Evolutionary conservation across 1,140 invertebrate genomes (phyloP).

Genomic region (Rhagoletis zephyria): DNA sequence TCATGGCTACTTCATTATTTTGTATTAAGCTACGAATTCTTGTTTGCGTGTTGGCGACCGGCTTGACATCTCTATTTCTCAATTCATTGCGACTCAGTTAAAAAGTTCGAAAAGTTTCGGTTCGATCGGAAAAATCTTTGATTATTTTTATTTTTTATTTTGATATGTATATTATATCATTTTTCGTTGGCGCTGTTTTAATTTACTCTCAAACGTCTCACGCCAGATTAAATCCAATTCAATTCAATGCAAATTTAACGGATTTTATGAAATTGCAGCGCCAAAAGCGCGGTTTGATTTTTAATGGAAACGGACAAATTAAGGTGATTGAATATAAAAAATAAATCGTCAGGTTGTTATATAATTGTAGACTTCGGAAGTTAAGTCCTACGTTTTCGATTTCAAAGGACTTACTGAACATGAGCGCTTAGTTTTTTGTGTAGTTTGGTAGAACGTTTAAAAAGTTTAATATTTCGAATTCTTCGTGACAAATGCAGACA

Average conservation of each 20-base stretch:
- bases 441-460: no score
- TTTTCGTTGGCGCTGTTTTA: neutral
- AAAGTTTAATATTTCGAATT: no score
- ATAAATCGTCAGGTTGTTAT: neutral
- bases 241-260: neutral
- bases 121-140: neutral
- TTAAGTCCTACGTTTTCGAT: no score
- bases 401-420: no score
- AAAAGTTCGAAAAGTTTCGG: neutral
- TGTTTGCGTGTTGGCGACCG: neutral
- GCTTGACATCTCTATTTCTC: neutral
- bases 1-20: neutral
- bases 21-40: neutral
- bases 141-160: no score
- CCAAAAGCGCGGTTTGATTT: conserved; percentile 1
- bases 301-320: neutral
- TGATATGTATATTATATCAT: neutral
- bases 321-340: neutral
- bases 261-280: conserved; percentile 2
- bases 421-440: no score
- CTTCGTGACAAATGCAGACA: no score
- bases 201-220: neutral
- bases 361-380: no score
- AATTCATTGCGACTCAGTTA: neutral
- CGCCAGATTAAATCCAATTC: neutral